A percentile compares a stretch with the other conserved stretches of the same genome.
phyloP scores from a whole-genome alignment of 1,140 invertebrate species.

The Drosophila sechellia region DNA sequence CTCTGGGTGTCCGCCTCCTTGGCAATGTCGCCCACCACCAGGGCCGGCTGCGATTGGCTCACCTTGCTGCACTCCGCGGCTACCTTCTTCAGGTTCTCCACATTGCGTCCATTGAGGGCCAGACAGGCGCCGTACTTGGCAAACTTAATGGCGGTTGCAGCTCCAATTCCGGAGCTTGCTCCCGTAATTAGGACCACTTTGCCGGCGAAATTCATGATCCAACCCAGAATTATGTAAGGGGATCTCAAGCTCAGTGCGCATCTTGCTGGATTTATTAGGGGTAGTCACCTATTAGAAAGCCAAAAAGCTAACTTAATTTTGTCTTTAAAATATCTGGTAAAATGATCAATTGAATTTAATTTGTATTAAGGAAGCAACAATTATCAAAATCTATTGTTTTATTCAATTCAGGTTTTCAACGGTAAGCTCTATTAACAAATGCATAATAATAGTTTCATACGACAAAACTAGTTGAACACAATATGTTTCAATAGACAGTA shows the following conservation, averaged over 20 bases:
- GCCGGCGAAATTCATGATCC: constrained; percentile 86
- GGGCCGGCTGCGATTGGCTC: constrained; percentile 37
- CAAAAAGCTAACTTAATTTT: neutral
- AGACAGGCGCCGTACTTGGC: constrained; percentile 90
- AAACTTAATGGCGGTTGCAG: constrained; percentile 92
- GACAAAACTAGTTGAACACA: too few species aligned
- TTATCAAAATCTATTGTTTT: too few species aligned
- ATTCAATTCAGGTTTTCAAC: too few species aligned
- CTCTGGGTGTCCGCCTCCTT: constrained; percentile 90
- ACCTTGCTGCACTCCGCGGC: constrained; percentile 80
- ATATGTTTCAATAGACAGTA: too few species aligned
- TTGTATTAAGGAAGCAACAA: too few species aligned
- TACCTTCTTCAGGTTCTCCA: constrained; percentile 57
- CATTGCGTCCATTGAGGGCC: constrained; percentile 90
- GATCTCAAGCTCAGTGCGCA: constrained; percentile 21
- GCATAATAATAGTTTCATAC: too few species aligned
- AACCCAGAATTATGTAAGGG: constrained; percentile 52
- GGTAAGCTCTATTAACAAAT: too few species aligned
- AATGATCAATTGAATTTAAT: too few species aligned
- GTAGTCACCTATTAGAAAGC: constrained; percentile 5
- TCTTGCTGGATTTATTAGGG: constrained; percentile 31
- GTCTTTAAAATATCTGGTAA: neutral
- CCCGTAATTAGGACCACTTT: constrained; percentile 91
- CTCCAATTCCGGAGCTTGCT: constrained; percentile 95
- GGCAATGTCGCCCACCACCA: constrained; percentile 87